Conservation (phyloP, 2,888 invertebrate species). For the Eupeodes latifasciatus region DNA sequence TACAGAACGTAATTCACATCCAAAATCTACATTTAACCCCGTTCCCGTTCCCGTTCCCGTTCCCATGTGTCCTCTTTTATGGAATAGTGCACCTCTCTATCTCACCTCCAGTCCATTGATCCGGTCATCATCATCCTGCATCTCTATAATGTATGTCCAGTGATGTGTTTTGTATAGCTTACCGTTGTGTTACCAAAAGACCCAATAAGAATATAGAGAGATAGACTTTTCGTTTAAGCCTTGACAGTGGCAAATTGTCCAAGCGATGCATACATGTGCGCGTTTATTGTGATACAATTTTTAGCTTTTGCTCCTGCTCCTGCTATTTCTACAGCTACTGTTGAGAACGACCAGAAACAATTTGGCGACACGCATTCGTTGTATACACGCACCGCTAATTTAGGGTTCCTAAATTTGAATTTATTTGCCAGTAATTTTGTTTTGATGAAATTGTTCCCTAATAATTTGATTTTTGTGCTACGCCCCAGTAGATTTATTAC, state of each 20-base stretch:
- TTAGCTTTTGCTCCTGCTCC: not conserved
- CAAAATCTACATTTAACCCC: slow-evolving; percentile 13
- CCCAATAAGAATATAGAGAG: not conserved
- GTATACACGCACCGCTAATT: slow-evolving; percentile 62
- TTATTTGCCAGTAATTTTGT: slow-evolving; percentile 71
- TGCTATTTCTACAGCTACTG: not conserved
- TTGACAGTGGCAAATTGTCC: slow-evolving; percentile 58
- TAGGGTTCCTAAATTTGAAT: slow-evolving; percentile 58
- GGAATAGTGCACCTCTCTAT: slow-evolving; percentile 36
- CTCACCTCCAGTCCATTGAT: slow-evolving; percentile 46
- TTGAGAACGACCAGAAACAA: not conserved
- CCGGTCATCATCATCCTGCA: not conserved
- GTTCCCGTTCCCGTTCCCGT: no score
- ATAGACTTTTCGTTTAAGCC: slow-evolving; percentile 38
- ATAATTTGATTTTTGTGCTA: slow-evolving; percentile 68
- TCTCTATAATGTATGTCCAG: not conserved
- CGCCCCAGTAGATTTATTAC: slow-evolving; percentile 59
- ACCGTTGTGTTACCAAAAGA: no score
- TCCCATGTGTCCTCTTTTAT: not conserved
- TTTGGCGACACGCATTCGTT: slow-evolving; percentile 31
- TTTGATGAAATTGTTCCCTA: slow-evolving; percentile 72
- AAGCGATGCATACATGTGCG: slow-evolving; percentile 52
- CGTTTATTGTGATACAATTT: slow-evolving; percentile 46
- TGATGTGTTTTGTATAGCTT: not conserved
- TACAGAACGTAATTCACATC: slow-evolving; percentile 58